Evolutionary conservation across 1,140 invertebrate genomes (phyloP), one percentile per base, ranked within the genome.

Genomic region (Drosophila obscura): DNA sequence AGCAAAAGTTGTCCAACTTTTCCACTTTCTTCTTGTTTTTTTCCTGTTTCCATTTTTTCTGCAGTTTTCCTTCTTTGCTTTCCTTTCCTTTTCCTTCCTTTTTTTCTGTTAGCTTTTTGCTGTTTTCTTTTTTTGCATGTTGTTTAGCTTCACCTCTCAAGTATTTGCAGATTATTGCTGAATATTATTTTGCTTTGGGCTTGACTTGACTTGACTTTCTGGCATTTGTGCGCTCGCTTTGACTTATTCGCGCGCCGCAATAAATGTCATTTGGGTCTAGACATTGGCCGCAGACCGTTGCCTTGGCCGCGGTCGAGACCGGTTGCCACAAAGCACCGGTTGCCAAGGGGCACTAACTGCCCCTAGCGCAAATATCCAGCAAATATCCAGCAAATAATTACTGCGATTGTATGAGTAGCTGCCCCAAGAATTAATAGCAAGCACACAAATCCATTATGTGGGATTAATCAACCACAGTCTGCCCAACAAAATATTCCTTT

Each of bases 181-280:
- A 19, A 19, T 19, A 19, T 19, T 19, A 64, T 78, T 60, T 62
- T 61, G 16, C 11, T 46, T 28, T 19, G 16, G 16, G 13, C 16
- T 13, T 8, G 2, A 11, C 13, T 31, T 16, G 19, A 19, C 50
- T 16, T 53, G 5, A 19, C 50, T 16, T 53, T 2, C 43, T 69
- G 26, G 31, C 44, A 53, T 64, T 81, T 65, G 65, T 73, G 80
- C 77, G 77, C 66, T 79, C 65, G 63, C 77, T 85, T 83, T 84
- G 77, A 84, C 66, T 77, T 80, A 74, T 65, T 72, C 59, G 67
- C 55, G 58, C 56, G 19, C 19, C 60, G 64, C 77, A 85, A 73
- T 76, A 78, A 85, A 77, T 84, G 81, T 69, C 77, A 80, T 73
- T 75, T 69, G 48, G 65, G 81, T 85, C 77, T 84, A 84, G 81